Evolutionary conservation across 37 sponge, comb jelly and placozoan species (phyloP).

Genomic region (Petrosia ficiformis): DNA sequence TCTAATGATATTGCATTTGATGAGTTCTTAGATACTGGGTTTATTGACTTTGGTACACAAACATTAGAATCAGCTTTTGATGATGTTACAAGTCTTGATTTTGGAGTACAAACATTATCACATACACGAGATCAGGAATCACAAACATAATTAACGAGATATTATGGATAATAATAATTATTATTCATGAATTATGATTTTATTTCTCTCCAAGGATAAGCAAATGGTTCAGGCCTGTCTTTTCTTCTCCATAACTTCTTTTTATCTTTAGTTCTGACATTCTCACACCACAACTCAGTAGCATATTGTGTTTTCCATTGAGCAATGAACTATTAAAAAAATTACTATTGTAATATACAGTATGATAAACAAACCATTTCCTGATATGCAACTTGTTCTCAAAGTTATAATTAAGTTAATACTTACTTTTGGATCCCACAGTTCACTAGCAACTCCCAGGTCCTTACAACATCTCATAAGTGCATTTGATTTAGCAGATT

Average conservation of each 20-base stretch:
- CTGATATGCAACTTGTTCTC: not conserved
- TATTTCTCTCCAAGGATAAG: conserved; percentile 91
- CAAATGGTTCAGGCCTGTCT: conserved; percentile 35
- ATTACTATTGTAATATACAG: not conserved
- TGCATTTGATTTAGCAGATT: conserved; percentile 88
- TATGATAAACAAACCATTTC: not conserved
- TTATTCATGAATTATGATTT: too few species aligned
- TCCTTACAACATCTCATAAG: conserved; percentile 91
- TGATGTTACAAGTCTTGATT: not conserved
- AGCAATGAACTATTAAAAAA: conserved; percentile 39
- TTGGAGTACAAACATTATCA: conserved; percentile 3
- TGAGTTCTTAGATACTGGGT: conserved; percentile 27
- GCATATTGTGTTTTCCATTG: conserved; percentile 77
- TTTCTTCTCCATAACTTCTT: conserved; percentile 81
- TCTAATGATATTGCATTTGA: not conserved
- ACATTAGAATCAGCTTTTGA: conserved; percentile 11
- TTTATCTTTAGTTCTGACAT: conserved; percentile 77
- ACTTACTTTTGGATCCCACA: conserved; percentile 85
- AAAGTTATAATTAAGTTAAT: not conserved
- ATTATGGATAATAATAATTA: too few species aligned
- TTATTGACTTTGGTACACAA: conserved; percentile 57
- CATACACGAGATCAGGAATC: conserved; percentile 28
- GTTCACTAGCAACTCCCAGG: conserved; percentile 85
- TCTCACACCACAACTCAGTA: conserved; percentile 88
- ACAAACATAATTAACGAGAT: conserved; percentile 17